Evolutionary conservation across 2,113 vertebrate genomes (phyloP), one percentile per base, ranked within the genome.

Genomic region (Sorex araneus): DNA sequence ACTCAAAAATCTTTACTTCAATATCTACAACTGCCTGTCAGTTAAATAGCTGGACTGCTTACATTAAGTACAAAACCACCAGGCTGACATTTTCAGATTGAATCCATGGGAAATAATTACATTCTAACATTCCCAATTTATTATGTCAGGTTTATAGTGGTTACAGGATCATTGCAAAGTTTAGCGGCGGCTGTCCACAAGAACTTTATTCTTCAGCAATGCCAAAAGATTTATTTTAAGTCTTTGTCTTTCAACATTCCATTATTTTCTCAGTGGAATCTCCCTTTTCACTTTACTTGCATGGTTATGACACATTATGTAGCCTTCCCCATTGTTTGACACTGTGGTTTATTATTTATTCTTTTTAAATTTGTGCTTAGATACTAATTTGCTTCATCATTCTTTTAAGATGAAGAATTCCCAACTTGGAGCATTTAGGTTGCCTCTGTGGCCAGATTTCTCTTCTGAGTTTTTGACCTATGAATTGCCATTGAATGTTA

Each of bases 41-140:
- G 54, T 70, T 57, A 87, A 91, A 85, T 45, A 79, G 50, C 78
- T 47, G 60, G 3, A 0, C 66, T 80, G 12, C 63, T 91, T 94
- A 87, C 54, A 92, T 91, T 93, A 89, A 86, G 28, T 74, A 67
- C 11, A 57, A 60, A 87, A 69, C 43, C 64, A 84, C 74, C 4
- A 87, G 57, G 16, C 25, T 95, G 81, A 89, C 96, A 83, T 82
- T 94, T 95, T 91, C 87, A 94, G 87, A 94, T 87, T 87, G 74
- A 94, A 57, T 87, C 84, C 82, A 43, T 89, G 94, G 60, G 81
- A 94, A 96, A 96, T 91, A 92, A 96, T 92, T 82, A 70, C 84
- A 88, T 83, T 87, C 94, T 94, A 96, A 94, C 89, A 85, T 75
- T 85, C 25, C 50, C 75, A 85, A 91, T 85, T 94, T 93, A 87